A percentile compares a stretch with the other conserved stretches of the same genome.
Evolutionary conservation across 2,797 vertebrate genomes (phyloP).

Genomic region (Rhodeus uyekii): DNA sequence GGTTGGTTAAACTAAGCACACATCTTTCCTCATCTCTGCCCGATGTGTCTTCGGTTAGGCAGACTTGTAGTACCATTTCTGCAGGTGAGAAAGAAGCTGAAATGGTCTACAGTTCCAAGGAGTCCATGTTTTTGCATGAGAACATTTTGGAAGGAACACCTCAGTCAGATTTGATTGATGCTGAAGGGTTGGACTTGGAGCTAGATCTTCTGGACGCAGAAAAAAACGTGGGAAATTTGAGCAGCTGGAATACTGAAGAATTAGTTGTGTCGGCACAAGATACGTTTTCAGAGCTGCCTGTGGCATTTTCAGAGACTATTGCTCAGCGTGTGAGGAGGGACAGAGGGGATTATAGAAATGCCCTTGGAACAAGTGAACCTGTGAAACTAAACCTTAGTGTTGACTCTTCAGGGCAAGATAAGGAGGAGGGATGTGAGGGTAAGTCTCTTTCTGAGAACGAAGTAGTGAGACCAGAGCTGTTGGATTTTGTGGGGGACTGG

Average conservation of each 20-base stretch:
- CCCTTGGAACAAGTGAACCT: background rate
- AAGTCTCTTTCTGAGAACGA: background rate
- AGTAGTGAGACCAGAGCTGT: constrained; percentile 61
- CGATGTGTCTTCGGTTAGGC: constrained; percentile 72
- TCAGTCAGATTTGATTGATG: constrained; percentile 45
- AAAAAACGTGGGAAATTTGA: background rate
- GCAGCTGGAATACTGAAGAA: constrained; percentile 14
- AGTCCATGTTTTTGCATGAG: constrained; percentile 39
- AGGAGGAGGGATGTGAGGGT: constrained; percentile 8
- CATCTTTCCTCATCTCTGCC: constrained; percentile 73
- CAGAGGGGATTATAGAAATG: constrained; percentile 51
- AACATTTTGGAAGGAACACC: constrained; percentile 11
- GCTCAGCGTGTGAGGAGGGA: constrained; percentile 72
- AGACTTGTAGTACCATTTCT: constrained; percentile 14
- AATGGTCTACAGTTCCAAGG: constrained; percentile 50
- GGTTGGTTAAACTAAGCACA: constrained; percentile 54
- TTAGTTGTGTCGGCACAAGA: background rate
- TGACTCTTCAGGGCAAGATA: background rate
- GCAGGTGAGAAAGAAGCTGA: constrained; percentile 14
- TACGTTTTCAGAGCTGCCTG: constrained; percentile 40
- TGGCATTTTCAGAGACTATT: constrained; percentile 74
- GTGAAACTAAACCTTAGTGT: background rate
- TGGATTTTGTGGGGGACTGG: constrained; percentile 91
- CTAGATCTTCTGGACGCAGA: constrained; percentile 32
- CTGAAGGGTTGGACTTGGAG: constrained; percentile 44